phyloP scores from a whole-genome alignment of 2,113 vertebrate species.

The Electrona antarctica region DNA sequence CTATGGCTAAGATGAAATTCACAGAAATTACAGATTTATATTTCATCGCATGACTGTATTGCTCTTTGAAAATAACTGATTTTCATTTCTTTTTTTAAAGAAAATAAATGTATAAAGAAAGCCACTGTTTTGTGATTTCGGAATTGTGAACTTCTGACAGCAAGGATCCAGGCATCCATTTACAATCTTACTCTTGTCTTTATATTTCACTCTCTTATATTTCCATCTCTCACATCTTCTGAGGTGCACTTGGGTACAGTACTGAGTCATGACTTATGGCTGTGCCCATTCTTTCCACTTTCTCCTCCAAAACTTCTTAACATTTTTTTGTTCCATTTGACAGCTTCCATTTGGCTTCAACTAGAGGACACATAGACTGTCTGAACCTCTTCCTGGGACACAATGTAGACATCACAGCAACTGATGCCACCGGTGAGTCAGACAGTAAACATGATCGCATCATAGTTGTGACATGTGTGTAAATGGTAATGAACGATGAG shows the following conservation, averaged over 20 bases:
- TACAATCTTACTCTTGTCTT: slow-evolving; percentile 42
- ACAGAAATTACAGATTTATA: too few relatives aligned
- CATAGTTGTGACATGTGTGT: neutral
- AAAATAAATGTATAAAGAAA: too few relatives aligned
- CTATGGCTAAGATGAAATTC: too few relatives aligned
- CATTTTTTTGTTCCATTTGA: slow-evolving; percentile 4
- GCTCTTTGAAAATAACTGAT: too few relatives aligned
- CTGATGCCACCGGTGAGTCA: slow-evolving; percentile 87
- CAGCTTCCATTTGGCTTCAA: slow-evolving; percentile 94
- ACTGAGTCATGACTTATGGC: neutral
- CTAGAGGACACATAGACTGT: slow-evolving; percentile 93
- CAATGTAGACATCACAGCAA: slow-evolving; percentile 86
- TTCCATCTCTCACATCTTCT: neutral
- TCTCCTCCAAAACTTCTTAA: neutral
- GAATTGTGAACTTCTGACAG: slow-evolving; percentile 55
- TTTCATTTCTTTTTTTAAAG: too few relatives aligned
- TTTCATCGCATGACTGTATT: too few relatives aligned
- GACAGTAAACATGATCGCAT: neutral
- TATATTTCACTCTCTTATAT: slow-evolving; percentile 34
- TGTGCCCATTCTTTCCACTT: neutral
- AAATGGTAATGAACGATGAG: too few relatives aligned
- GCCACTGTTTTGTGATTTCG: slow-evolving; percentile 9
- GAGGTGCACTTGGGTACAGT: neutral
- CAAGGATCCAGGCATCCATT: slow-evolving; percentile 48
- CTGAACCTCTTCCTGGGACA: slow-evolving; percentile 89